Percentiles rank a stretch among this genome's conserved stretches.
phyloP scores from a whole-genome alignment of 2,113 vertebrate species.

The Zosterops borbonicus region DNA sequence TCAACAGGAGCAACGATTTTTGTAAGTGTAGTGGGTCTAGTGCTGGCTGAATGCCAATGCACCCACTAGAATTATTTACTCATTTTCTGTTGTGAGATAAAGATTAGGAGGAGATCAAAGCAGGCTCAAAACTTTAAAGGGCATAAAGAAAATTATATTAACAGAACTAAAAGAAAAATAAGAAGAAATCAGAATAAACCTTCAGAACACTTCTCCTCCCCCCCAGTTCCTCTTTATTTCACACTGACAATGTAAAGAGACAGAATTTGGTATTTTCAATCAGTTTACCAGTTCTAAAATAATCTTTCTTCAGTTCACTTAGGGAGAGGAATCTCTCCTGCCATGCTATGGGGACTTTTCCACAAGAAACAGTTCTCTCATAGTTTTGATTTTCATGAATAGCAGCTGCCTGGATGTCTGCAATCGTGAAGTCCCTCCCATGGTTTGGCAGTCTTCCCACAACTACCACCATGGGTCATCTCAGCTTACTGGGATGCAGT shows the following conservation, averaged over 20 bases:
- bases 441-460: background rate
- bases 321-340: background rate
- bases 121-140: background rate
- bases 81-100: background rate
- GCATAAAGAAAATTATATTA: background rate
- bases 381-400: background rate
- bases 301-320: background rate
- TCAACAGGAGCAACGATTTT: background rate
- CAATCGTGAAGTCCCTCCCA: background rate
- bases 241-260: background rate
- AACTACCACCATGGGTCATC: background rate
- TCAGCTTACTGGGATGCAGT: background rate
- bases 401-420: background rate
- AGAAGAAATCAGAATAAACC: background rate
- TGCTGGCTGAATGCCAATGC: background rate
- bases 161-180: too few species aligned
- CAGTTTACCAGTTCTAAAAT: background rate
- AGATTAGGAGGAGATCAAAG: background rate
- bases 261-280: background rate
- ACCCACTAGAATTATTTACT: background rate
- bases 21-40: background rate
- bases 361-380: background rate
- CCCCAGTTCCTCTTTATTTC: background rate
- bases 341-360: background rate
- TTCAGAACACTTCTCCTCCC: background rate